Percentiles rank a stretch among this genome's conserved stretches.
Evolutionary conservation across 2,888 invertebrate genomes (phyloP).

Genomic region (Himalopsyche kuldschensis): DNA sequence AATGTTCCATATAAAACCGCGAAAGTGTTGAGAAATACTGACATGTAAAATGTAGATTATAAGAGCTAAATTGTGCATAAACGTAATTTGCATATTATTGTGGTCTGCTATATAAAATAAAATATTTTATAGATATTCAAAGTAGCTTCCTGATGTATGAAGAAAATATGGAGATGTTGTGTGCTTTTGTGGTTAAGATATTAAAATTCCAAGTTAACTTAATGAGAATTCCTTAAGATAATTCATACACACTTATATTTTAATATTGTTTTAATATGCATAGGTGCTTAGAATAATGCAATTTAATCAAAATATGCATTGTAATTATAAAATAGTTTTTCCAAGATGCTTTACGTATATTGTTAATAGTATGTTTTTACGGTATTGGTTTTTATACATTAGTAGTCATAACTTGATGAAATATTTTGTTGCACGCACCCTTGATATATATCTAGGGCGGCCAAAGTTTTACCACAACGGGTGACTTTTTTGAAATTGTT

Average conservation of each 20-base stretch:
- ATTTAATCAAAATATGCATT: background rate
- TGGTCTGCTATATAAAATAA: background rate
- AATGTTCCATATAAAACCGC: background rate
- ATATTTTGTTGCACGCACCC: no score
- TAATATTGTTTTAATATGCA: background rate
- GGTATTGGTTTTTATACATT: no score
- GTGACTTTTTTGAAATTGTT: no score
- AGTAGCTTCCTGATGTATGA: background rate
- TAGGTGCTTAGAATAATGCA: background rate
- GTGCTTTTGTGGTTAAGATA: background rate
- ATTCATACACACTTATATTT: background rate
- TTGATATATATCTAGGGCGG: no score
- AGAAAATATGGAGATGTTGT: background rate
- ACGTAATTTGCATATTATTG: background rate
- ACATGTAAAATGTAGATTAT: background rate
- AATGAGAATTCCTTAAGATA: background rate
- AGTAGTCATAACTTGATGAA: no score
- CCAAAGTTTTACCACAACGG: no score
- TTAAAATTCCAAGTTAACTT: background rate
- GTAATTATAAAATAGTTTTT: no score
- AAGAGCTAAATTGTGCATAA: background rate
- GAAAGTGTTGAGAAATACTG: background rate
- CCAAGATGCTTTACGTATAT: no score
- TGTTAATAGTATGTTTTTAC: no score
- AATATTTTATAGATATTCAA: background rate